phyloP scores from a whole-genome alignment of 2,113 vertebrate species.

The Lophotis ruficrista region DNA sequence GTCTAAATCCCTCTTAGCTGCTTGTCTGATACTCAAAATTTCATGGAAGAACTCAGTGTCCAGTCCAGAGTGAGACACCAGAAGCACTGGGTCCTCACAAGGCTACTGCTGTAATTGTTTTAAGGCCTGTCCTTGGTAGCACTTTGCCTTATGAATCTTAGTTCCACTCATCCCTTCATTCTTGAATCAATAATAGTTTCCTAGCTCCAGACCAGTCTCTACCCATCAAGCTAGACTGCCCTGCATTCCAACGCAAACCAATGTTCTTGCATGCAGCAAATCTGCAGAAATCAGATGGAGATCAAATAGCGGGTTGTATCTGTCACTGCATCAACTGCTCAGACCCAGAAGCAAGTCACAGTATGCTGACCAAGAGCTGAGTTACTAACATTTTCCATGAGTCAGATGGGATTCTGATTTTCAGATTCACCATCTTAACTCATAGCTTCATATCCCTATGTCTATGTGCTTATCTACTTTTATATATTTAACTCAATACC shows the following conservation, averaged over 20 bases:
- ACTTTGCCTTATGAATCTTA: background rate
- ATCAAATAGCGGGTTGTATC: background rate
- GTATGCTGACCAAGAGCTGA: background rate
- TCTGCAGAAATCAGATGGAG: background rate
- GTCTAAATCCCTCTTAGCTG: background rate
- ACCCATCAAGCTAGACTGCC: background rate
- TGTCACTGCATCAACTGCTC: background rate
- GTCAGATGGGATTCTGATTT: background rate
- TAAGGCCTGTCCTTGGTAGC: background rate
- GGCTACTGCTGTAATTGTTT: background rate
- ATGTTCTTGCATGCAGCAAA: background rate
- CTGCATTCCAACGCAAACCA: background rate
- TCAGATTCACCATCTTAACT: background rate
- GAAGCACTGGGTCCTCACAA: background rate
- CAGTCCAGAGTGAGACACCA: background rate
- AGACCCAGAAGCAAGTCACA: background rate
- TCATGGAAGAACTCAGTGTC: background rate
- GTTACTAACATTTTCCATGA: background rate
- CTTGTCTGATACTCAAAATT: background rate
- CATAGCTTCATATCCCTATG: background rate
- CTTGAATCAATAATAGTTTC: background rate
- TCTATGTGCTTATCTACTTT: background rate
- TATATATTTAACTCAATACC: background rate
- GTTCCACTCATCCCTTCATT: background rate
- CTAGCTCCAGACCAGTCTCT: background rate